Conservation (phyloP, 2,797 vertebrate genomes). For the Tragelaphus eurycerus region DNA sequence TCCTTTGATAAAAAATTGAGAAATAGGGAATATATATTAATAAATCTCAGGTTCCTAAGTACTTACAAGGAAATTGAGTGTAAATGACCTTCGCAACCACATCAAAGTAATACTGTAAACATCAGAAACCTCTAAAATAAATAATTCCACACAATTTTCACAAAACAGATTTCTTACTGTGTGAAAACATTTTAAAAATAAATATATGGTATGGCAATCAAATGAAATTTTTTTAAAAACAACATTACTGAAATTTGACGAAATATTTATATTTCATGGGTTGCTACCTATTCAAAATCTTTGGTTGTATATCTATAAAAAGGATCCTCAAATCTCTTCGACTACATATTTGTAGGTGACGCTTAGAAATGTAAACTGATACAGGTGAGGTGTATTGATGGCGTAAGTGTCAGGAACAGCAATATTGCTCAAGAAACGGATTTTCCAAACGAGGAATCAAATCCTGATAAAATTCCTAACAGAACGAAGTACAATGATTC, state of each 20-base stretch:
- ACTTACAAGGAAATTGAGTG: background rate
- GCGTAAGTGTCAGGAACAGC: background rate
- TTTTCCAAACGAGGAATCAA: background rate
- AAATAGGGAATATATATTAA: background rate
- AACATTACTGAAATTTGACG: slow-evolving; percentile 4
- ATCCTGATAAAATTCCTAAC: background rate
- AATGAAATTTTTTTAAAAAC: background rate
- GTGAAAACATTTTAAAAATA: background rate
- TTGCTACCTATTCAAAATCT: slow-evolving; percentile 4
- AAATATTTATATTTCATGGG: background rate
- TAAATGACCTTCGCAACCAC: background rate
- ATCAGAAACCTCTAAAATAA: background rate
- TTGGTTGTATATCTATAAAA: background rate
- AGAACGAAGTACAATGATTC: background rate
- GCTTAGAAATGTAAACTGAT: background rate
- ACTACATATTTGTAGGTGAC: background rate
- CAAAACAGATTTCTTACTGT: background rate
- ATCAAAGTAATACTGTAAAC: background rate
- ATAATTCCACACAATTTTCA: background rate
- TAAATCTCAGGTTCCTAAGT: background rate
- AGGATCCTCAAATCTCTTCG: background rate
- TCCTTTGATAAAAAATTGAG: background rate
- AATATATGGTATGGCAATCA: background rate
- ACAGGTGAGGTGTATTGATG: background rate
- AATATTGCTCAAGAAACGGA: background rate